These are phyloP conservation scores for Calidris pygmaea DNA, from an alignment of 2,113 vertebrate genomes.

Conservation along the genomic window DNA sequence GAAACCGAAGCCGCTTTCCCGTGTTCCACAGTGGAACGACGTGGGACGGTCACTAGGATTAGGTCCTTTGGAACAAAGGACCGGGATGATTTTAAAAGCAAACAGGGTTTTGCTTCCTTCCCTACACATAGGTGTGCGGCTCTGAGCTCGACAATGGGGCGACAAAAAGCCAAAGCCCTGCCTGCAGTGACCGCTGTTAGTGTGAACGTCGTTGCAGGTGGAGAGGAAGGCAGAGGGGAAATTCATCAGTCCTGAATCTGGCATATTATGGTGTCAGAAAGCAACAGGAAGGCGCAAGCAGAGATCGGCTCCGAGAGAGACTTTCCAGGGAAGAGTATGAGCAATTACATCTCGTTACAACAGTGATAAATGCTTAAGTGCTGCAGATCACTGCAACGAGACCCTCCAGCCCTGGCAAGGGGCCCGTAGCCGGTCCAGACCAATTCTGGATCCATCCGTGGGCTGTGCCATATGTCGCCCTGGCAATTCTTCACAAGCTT, in stretches of 20 bases:
- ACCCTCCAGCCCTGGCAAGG: not conserved
- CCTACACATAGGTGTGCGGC: fast-evolving
- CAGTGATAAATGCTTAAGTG: conserved; percentile 5
- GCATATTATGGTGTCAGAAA: not conserved
- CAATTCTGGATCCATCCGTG: not conserved
- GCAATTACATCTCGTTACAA: not conserved
- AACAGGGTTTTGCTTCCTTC: fast-evolving
- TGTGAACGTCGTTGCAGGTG: not conserved
- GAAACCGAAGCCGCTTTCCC: not conserved
- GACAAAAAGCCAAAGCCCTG: not conserved
- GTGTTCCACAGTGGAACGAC: not conserved
- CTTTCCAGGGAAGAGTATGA: not conserved
- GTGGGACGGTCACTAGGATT: not conserved
- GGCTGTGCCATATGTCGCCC: conserved; percentile 20
- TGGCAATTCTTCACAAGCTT: conserved; percentile 56
- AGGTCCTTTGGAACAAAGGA: not conserved
- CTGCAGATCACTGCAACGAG: not conserved
- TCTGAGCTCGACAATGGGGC: not conserved
- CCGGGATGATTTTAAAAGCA: not conserved
- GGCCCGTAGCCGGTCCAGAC: not conserved
- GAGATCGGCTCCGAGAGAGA: not conserved
- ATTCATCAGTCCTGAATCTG: not conserved
- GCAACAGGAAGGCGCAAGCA: not conserved
- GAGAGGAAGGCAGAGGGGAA: not conserved
- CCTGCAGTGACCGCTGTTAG: not conserved